phyloP scores from a whole-genome alignment of 2,113 vertebrate genomes.

The Ranitomeya variabilis region DNA sequence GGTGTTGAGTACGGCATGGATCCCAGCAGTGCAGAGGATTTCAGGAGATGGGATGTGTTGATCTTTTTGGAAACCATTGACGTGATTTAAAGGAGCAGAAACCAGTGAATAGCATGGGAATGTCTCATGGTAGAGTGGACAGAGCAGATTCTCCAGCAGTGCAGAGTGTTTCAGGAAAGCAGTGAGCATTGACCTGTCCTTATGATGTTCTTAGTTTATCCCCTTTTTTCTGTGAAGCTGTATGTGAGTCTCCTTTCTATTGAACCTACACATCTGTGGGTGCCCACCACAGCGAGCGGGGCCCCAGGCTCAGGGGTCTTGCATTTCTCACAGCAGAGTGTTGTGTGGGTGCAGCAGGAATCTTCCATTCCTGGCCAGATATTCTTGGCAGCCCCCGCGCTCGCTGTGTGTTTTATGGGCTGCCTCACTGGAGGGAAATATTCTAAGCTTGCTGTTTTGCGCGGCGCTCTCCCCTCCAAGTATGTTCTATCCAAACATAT shows the following conservation, averaged over 20 bases:
- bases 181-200: too few species aligned
- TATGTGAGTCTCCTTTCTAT: neutral
- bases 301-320: neutral
- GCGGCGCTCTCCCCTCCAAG: constrained; percentile 4
- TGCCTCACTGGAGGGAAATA: constrained; percentile 2
- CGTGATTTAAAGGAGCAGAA: neutral
- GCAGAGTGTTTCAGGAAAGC: too few species aligned
- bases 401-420: constrained; percentile 43
- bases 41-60: neutral
- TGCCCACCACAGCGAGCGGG: neutral
- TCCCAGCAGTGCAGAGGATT: neutral
- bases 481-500: constrained; percentile 40
- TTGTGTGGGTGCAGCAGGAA: constrained; percentile 33
- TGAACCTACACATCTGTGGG: neutral
- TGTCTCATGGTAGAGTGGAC: neutral
- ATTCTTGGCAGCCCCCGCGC: constrained; percentile 41
- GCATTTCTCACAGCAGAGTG: constrained; percentile 13
- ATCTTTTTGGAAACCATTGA: neutral
- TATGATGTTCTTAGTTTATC: too few species aligned
- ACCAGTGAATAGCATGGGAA: too few species aligned
- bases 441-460: constrained; percentile 39
- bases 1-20: neutral
- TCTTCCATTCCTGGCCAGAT: constrained; percentile 37
- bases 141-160: neutral
- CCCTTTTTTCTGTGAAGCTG: too few species aligned